Evolutionary conservation across 2,113 vertebrate genomes (phyloP).

Genomic region (Hyla sarda): DNA sequence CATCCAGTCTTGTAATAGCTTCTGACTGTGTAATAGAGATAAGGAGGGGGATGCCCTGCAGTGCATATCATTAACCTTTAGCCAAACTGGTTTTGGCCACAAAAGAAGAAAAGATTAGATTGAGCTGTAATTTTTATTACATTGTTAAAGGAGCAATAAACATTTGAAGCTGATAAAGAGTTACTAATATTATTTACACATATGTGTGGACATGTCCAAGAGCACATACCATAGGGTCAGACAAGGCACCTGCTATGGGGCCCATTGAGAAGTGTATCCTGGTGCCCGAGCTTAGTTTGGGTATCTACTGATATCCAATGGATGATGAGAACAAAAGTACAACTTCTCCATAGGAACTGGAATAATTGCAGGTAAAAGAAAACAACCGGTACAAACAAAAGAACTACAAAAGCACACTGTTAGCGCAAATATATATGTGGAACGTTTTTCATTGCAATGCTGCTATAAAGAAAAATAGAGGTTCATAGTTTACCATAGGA

Average conservation of each 20-base stretch:
- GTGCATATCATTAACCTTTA: not conserved
- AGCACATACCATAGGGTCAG: not conserved
- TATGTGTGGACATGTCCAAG: constrained; percentile 8
- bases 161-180: not conserved
- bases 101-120: not conserved
- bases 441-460: too few species aligned
- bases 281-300: not conserved
- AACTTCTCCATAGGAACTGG: not conserved
- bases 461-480: too few species aligned
- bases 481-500: too few species aligned
- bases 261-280: not conserved
- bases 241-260: not conserved
- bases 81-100: not conserved
- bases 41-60: not conserved
- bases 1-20: not conserved
- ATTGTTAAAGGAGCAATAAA: not conserved
- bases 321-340: not conserved
- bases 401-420: too few species aligned
- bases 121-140: not conserved
- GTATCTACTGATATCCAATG: not conserved
- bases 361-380: too few species aligned
- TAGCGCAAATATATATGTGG: too few species aligned
- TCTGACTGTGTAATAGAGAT: not conserved
- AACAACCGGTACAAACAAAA: too few species aligned
- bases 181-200: not conserved